Evolutionary conservation across 2,797 vertebrate genomes (phyloP).

Genomic region (Falco peregrinus): DNA sequence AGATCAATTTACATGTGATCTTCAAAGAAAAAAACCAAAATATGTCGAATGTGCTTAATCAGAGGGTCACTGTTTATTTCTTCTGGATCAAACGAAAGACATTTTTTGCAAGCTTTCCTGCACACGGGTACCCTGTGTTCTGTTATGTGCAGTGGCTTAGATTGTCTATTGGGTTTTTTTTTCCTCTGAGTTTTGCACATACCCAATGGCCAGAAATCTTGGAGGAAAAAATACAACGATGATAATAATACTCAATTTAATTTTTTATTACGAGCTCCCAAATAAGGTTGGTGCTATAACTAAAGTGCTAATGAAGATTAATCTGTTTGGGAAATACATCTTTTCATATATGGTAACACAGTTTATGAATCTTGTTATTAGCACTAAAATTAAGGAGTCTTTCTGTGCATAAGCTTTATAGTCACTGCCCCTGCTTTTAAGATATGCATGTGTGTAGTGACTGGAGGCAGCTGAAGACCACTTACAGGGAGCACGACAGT

Average conservation of each 20-base stretch:
- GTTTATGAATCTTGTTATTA: not conserved
- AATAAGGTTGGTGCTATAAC: not conserved
- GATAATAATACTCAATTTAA: not conserved
- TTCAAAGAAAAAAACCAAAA: not conserved
- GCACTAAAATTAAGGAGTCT: not conserved
- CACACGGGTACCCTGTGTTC: not conserved
- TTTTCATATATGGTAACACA: not conserved
- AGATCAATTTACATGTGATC: not conserved
- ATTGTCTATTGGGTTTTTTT: not conserved
- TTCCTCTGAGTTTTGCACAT: not conserved
- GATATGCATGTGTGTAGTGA: not conserved
- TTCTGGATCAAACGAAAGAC: not conserved
- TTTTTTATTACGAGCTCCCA: not conserved
- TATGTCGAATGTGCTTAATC: not conserved
- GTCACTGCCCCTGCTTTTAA: not conserved
- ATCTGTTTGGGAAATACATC: not conserved
- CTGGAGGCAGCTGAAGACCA: not conserved
- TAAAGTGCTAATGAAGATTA: not conserved
- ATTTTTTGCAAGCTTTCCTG: not conserved
- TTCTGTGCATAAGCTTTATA: not conserved
- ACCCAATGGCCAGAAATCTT: not conserved
- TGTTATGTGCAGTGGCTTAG: not conserved
- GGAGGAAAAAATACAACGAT: not conserved
- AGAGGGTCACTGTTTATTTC: not conserved
- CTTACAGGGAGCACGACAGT: not conserved